Evolutionary conservation across 2,797 vertebrate species (phyloP).

Genomic region (Telmatherina bonti): DNA sequence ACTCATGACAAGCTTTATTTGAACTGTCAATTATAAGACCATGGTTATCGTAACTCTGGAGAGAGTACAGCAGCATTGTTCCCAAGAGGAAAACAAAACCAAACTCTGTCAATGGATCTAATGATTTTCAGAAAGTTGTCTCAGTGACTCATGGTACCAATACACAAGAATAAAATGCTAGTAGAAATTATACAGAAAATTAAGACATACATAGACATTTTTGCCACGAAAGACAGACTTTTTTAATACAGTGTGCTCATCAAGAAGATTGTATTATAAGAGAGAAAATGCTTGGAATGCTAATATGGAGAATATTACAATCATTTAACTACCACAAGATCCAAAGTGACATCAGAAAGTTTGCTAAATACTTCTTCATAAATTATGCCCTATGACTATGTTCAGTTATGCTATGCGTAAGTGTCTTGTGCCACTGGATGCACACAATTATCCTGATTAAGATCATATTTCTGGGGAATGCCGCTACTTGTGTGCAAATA

Average conservation of each 20-base stretch:
- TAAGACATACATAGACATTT: conserved; percentile 27
- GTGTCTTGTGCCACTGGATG: not conserved
- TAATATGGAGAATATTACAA: conserved; percentile 40
- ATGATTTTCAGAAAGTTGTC: conserved; percentile 17
- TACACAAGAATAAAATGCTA: conserved; percentile 17
- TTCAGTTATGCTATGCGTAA: not conserved
- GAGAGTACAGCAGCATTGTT: conserved; percentile 13
- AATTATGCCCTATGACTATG: not conserved
- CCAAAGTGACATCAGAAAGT: not conserved
- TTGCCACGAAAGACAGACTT: conserved; percentile 3
- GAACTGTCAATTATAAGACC: conserved; percentile 37
- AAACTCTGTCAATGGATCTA: conserved; percentile 12
- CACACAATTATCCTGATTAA: too few relatives aligned
- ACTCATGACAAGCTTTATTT: conserved; percentile 25
- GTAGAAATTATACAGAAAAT: conserved; percentile 33
- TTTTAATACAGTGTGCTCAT: not conserved
- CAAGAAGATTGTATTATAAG: not conserved
- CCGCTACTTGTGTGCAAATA: too few relatives aligned
- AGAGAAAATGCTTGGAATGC: conserved; percentile 5
- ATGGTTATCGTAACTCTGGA: conserved; percentile 4
- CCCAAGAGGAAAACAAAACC: conserved; percentile 7
- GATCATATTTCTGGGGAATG: too few relatives aligned
- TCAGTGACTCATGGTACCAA: conserved; percentile 22
- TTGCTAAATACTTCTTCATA: not conserved
- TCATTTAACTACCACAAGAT: conserved; percentile 10